phyloP scores from a whole-genome alignment of 1,140 invertebrate species.

The Pentalonia nigronervosa region DNA sequence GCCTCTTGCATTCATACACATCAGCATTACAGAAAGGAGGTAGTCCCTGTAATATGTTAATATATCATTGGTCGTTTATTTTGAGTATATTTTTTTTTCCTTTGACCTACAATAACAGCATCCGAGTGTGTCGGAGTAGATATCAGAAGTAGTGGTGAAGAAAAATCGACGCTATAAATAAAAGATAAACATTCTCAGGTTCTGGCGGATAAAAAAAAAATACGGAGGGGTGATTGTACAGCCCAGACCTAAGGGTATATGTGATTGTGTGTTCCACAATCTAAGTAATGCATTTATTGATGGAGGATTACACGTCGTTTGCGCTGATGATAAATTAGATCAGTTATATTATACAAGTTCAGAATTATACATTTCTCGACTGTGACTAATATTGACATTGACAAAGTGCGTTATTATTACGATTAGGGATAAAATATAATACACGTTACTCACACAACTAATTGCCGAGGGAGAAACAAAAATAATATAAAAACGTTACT shows the following conservation, averaged over 20 bases:
- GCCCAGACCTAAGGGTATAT: neutral
- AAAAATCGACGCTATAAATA: slow-evolving; percentile 57
- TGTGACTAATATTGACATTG: slow-evolving; percentile 55
- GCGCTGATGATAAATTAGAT: slow-evolving; percentile 47
- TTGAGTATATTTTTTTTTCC: slow-evolving; percentile 21
- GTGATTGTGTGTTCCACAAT: slow-evolving; percentile 31
- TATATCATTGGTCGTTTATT: slow-evolving; percentile 53
- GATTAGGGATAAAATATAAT: slow-evolving; percentile 24
- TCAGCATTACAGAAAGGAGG: slow-evolving; percentile 20
- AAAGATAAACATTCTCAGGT: slow-evolving; percentile 58
- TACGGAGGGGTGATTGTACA: slow-evolving; percentile 45
- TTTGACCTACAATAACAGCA: slow-evolving; percentile 32
- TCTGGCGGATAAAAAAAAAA: slow-evolving; percentile 9
- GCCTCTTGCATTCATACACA: slow-evolving; percentile 25
- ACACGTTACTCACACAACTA: neutral
- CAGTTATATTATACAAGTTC: slow-evolving; percentile 40
- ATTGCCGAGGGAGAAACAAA: neutral
- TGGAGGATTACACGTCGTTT: slow-evolving; percentile 53
- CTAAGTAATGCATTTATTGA: slow-evolving; percentile 55
- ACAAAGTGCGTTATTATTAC: slow-evolving; percentile 33
- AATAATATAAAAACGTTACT: neutral
- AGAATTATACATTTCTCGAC: slow-evolving; percentile 27
- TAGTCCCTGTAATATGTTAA: slow-evolving; percentile 49
- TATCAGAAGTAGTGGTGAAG: slow-evolving; percentile 39
- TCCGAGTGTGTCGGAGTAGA: slow-evolving; percentile 49